phyloP scores from a whole-genome alignment of 2,797 vertebrate species.

The Mus caroli region DNA sequence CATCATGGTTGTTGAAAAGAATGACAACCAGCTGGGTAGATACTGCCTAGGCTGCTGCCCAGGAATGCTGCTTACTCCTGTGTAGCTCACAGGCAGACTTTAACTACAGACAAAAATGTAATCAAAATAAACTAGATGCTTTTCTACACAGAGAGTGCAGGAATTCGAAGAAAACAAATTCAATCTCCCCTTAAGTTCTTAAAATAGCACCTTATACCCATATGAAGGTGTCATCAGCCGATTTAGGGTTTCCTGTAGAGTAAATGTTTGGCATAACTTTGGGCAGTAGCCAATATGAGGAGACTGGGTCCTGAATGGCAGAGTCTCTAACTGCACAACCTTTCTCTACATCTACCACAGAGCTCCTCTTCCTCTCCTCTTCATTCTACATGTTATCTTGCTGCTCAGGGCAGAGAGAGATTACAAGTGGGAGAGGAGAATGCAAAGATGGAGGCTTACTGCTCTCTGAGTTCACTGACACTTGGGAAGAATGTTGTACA shows the following conservation, averaged over 20 bases:
- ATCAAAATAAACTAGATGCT: neutral
- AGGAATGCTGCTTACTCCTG: no score
- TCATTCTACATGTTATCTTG: neutral
- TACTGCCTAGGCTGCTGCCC: neutral
- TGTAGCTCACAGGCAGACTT: neutral
- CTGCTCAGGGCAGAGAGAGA: no score
- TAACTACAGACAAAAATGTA: neutral
- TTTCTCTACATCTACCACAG: accelerated
- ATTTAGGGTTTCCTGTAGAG: neutral
- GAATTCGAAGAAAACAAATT: neutral
- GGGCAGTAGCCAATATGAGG: neutral
- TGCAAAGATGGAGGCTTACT: no score
- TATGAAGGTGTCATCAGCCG: neutral
- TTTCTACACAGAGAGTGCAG: neutral
- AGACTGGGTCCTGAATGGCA: neutral
- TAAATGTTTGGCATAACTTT: neutral
- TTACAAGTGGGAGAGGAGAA: neutral
- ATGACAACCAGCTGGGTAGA: neutral
- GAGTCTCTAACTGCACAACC: neutral
- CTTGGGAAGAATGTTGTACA: neutral
- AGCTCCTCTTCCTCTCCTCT: accelerated
- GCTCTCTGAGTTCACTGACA: no score
- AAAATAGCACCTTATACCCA: neutral
- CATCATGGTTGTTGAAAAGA: neutral
- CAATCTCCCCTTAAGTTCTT: neutral